Evolutionary conservation across 2,113 vertebrate species (phyloP).

Genomic region (Dendropsophus ebraccatus): DNA sequence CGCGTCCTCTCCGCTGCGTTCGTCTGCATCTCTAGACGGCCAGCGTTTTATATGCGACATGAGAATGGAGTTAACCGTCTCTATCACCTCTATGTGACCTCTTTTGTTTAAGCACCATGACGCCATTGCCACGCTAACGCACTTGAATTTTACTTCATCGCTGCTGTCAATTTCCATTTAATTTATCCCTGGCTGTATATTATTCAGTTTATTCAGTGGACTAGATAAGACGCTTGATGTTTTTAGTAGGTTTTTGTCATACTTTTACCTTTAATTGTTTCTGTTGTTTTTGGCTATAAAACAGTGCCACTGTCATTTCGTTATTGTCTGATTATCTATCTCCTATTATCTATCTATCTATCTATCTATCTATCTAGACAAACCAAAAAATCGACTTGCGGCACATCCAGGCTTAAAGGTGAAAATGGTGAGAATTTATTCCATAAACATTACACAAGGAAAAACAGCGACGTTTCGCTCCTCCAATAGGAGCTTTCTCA

Average conservation of each 20-base stretch:
- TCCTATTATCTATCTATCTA: too few relatives aligned
- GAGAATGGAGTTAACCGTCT: background rate
- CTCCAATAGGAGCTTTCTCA: too few relatives aligned
- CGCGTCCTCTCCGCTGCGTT: background rate
- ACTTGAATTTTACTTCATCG: background rate
- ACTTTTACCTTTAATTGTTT: too few relatives aligned
- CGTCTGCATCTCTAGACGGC: background rate
- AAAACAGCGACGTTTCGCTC: too few relatives aligned
- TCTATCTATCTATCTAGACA: too few relatives aligned
- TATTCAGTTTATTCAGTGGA: background rate
- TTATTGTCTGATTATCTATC: background rate
- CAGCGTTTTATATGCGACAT: background rate
- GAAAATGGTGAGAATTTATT: too few relatives aligned
- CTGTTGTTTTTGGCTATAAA: too few relatives aligned
- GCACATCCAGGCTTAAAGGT: too few relatives aligned
- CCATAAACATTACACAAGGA: too few relatives aligned
- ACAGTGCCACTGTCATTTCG: too few relatives aligned
- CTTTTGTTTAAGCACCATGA: slow-evolving; percentile 14
- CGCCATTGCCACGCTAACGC: slow-evolving; percentile 5
- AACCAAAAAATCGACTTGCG: too few relatives aligned
- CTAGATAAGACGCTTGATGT: background rate
- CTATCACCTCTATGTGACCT: slow-evolving; percentile 47
- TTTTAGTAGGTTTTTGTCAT: background rate
- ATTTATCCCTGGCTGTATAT: background rate
- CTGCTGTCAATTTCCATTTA: background rate